phyloP scores from a whole-genome alignment of 2,113 vertebrate genomes.

The Menidia beryllina region DNA sequence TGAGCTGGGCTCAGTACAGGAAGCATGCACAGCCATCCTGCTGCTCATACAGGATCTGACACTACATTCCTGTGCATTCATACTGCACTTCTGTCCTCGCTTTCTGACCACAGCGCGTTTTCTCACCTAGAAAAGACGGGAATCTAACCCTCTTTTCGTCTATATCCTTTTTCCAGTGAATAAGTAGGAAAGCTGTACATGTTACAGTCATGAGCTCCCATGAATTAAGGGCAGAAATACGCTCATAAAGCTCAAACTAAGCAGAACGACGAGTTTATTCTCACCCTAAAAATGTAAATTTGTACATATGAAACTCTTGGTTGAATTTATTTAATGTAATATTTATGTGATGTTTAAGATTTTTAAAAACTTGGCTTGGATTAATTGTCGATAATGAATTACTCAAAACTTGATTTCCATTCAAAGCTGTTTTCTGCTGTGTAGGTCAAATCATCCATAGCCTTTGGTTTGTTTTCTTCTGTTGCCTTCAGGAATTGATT shows the following conservation, averaged over 20 bases:
- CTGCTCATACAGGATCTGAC: background rate
- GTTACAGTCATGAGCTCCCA: background rate
- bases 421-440: conserved; percentile 10
- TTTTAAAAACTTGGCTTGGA: conserved; percentile 4
- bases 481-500: conserved; percentile 1
- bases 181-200: background rate
- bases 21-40: background rate
- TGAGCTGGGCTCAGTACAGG: too few relatives aligned
- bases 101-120: conserved; percentile 20
- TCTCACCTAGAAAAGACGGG: background rate
- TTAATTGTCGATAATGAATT: background rate
- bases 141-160: background rate
- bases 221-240: background rate
- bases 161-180: conserved; percentile 5
- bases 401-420: conserved; percentile 6
- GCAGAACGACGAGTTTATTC: background rate
- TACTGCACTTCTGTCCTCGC: conserved; percentile 5
- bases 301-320: conserved; percentile 54
- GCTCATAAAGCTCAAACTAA: background rate
- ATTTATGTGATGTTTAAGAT: conserved; percentile 55
- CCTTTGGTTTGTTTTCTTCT: background rate
- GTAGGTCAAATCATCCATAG: background rate
- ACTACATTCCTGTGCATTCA: conserved; percentile 47
- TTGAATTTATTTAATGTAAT: conserved; percentile 33
- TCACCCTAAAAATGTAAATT: conserved; percentile 44